phyloP scores from a whole-genome alignment of 2,113 vertebrate genomes.

The Psilopsiagon aymara region DNA sequence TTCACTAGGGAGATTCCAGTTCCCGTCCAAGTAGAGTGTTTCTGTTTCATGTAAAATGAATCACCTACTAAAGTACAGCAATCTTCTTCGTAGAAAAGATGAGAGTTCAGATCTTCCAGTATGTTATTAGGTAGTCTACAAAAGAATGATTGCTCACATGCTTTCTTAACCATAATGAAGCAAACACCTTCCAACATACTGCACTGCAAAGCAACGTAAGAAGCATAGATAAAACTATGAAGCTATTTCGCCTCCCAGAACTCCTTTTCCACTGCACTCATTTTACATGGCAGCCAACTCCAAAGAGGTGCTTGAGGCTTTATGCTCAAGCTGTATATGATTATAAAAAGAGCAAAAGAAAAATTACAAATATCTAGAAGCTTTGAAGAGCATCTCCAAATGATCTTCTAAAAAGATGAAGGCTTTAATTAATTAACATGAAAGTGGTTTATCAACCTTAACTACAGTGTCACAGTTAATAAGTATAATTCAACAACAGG shows the following conservation, averaged over 20 bases:
- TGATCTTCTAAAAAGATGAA: neutral
- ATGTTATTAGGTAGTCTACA: neutral
- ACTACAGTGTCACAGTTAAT: neutral
- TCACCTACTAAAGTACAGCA: neutral
- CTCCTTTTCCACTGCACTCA: neutral
- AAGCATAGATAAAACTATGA: neutral
- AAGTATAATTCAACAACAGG: neutral
- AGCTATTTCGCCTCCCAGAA: neutral
- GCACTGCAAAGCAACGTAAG: neutral
- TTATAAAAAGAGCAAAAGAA: neutral
- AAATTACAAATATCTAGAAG: neutral
- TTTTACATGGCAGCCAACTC: neutral
- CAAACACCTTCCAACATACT: neutral
- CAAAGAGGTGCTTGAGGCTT: neutral
- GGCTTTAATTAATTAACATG: conserved; percentile 12
- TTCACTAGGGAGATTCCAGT: neutral
- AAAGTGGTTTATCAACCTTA: neutral
- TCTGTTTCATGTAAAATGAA: neutral
- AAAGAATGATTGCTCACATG: neutral
- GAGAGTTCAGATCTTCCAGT: neutral
- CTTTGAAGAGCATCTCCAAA: neutral
- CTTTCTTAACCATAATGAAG: neutral
- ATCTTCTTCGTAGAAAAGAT: neutral
- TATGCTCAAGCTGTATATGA: neutral
- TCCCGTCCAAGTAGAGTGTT: neutral